These are phyloP conservation scores for Mesaphorura yosii DNA, from an alignment of 1,140 invertebrate species.

Conservation along the genomic window DNA sequence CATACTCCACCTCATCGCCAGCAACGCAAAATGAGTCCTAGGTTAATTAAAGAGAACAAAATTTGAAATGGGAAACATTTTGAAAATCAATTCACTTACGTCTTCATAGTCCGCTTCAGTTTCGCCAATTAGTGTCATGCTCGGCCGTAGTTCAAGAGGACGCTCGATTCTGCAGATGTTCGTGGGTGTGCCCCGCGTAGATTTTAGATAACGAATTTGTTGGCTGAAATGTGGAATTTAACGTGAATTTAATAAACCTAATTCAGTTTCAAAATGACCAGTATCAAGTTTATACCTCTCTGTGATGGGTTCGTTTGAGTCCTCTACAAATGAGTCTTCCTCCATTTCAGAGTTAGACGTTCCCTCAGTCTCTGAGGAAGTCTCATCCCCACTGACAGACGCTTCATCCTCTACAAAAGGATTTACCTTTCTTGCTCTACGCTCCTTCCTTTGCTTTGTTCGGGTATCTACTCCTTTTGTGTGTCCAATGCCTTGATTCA, in stretches of 20 bases:
- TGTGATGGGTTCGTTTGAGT: conserved; percentile 3
- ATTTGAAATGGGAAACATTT: not conserved
- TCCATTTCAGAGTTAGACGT: not conserved
- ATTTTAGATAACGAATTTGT: conserved; percentile 18
- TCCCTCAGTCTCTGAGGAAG: not conserved
- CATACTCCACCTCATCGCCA: conserved; percentile 21
- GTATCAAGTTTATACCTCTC: conserved; percentile 15
- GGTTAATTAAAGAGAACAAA: not conserved
- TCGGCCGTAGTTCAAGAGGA: not conserved
- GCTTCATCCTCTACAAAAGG: conserved; percentile 20
- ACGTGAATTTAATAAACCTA: not conserved
- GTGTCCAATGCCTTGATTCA: too few species aligned
- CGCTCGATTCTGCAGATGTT: not conserved
- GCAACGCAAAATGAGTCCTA: conserved; percentile 26
- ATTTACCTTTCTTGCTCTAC: conserved; percentile 6
- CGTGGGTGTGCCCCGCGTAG: conserved; percentile 8
- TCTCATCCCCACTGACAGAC: conserved; percentile 1
- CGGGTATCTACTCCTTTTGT: too few species aligned
- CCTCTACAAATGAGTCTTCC: conserved; percentile 24
- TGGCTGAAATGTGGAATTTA: conserved; percentile 17
- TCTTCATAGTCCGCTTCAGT: not conserved
- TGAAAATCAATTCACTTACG: not conserved
- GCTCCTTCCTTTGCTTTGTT: too few species aligned
- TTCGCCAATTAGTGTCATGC: not conserved
- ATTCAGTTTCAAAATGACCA: too few species aligned